These are phyloP conservation scores for Pterois miles DNA, from an alignment of 2,797 vertebrate genomes.

Conservation along the genomic window DNA sequence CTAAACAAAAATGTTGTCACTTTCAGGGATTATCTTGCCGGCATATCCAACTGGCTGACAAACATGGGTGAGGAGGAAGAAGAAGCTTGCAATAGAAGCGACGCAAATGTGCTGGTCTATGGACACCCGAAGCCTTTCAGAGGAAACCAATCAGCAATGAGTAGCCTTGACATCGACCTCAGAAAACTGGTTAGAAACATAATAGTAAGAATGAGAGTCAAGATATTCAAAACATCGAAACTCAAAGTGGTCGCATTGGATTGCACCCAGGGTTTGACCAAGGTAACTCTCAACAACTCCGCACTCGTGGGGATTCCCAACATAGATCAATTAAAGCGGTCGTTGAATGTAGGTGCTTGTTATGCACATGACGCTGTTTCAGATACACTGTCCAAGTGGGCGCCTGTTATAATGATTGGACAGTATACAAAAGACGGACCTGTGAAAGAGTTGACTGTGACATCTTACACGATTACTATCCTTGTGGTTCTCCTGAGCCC, in stretches of 20 bases:
- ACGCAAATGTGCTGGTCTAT: background rate
- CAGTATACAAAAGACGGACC: background rate
- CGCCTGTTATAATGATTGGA: background rate
- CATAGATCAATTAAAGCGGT: background rate
- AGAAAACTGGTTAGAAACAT: background rate
- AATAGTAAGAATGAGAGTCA: background rate
- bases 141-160: background rate
- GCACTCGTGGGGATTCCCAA: background rate
- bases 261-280: background rate
- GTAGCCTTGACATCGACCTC: fast-evolving
- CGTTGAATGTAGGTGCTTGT: no score
- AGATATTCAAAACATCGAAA: fast-evolving
- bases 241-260: background rate
- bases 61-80: background rate
- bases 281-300: background rate
- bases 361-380: background rate
- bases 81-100: background rate
- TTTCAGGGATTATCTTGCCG: background rate
- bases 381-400: background rate
- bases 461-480: background rate
- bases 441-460: background rate
- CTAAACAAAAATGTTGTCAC: background rate
- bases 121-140: background rate
- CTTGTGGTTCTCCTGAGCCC: background rate
- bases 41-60: background rate